Evolutionary conservation across 2,113 vertebrate genomes (phyloP).

Genomic region (Camelus bactrianus): DNA sequence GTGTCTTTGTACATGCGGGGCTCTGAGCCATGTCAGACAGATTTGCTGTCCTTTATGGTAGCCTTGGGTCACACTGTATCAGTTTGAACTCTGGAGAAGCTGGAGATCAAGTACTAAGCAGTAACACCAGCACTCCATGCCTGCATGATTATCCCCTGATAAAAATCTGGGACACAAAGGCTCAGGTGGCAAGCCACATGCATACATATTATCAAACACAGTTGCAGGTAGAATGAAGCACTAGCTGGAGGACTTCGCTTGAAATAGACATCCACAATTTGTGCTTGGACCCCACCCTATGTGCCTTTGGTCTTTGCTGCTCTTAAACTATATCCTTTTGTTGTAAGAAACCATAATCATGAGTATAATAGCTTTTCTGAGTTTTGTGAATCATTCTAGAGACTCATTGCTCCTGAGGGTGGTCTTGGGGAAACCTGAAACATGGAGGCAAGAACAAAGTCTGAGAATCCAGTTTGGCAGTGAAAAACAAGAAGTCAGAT

Average conservation of each 20-base stretch:
- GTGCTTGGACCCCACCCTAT: not conserved
- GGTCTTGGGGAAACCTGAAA: not conserved
- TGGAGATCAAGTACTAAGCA: not conserved
- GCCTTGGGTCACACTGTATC: not conserved
- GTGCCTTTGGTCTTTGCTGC: not conserved
- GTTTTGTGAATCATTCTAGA: not conserved
- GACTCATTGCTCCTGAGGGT: not conserved
- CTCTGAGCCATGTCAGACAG: not conserved
- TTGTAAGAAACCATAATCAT: not conserved
- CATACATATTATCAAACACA: not conserved
- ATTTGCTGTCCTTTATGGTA: not conserved
- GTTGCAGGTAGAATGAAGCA: not conserved
- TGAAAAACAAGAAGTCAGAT: not conserved
- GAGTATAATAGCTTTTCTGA: not conserved
- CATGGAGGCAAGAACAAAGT: not conserved
- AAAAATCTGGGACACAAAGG: not conserved
- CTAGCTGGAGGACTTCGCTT: not conserved
- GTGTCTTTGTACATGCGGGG: not conserved
- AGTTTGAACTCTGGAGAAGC: not conserved
- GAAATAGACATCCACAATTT: not conserved
- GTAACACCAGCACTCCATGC: not conserved
- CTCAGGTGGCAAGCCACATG: not conserved
- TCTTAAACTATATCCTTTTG: not conserved
- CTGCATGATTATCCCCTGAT: not conserved
- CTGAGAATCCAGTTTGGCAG: not conserved